Percentiles rank a stretch among this genome's conserved stretches.
phyloP scores from a whole-genome alignment of 1,140 invertebrate genomes.

The Drosophila pruinosa region DNA sequence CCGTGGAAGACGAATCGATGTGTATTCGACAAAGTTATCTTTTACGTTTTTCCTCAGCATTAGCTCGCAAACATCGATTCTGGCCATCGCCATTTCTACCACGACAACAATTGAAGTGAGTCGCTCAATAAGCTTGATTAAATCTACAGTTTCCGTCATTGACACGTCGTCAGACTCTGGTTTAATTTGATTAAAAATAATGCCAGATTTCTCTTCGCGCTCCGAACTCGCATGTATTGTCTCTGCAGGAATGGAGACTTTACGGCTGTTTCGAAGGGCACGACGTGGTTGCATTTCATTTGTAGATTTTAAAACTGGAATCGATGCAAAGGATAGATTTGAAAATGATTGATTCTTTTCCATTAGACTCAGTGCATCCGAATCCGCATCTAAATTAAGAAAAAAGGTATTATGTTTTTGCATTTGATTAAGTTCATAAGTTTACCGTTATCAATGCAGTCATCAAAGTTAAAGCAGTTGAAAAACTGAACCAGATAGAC shows the following conservation, averaged over 20 bases:
- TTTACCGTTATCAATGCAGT: conserved; percentile 37
- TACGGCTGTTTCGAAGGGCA: conserved; percentile 40
- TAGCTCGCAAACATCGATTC: conserved; percentile 55
- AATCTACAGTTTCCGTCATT: background rate
- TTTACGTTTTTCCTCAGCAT: conserved; percentile 31
- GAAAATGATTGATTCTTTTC: conserved; percentile 42
- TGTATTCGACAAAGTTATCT: conserved; percentile 35
- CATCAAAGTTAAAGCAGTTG: conserved; percentile 28
- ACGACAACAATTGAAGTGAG: conserved; percentile 49
- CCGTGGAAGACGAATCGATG: conserved; percentile 43
- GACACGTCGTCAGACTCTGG: background rate
- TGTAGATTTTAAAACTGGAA: background rate
- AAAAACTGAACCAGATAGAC: conserved; percentile 68
- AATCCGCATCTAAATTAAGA: conserved; percentile 25
- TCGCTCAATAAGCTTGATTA: conserved; percentile 29
- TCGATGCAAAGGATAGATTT: conserved; percentile 39
- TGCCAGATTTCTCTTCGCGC: conserved; percentile 57
- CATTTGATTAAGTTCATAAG: background rate
- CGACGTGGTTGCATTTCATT: conserved; percentile 45
- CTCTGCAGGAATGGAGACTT: conserved; percentile 66
- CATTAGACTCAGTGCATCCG: conserved; percentile 21
- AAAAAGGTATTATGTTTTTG: background rate
- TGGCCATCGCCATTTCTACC: conserved; percentile 50
- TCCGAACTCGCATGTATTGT: conserved; percentile 76
- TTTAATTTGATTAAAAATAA: conserved; percentile 37